Evolutionary conservation across 2,113 vertebrate species (phyloP), one percentile per base, ranked within the genome.

Genomic region (Procavia capensis): DNA sequence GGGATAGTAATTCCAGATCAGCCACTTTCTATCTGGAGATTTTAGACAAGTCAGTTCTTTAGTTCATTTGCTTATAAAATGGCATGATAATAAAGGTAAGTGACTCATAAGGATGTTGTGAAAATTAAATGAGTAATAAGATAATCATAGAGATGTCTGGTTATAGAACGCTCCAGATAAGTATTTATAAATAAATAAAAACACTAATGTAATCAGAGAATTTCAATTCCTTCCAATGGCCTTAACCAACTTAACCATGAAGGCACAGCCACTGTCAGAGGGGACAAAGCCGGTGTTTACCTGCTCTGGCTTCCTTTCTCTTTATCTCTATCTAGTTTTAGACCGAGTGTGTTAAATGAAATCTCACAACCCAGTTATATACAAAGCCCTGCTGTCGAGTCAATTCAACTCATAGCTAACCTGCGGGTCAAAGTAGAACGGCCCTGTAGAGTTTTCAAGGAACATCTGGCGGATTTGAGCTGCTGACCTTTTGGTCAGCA

Each of bases 131-230:
- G 24, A 36, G 24, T 34, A 54, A 36, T 11, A 85, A 83, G 22
- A 20, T 13, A 36, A 63, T 39, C 36, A 36, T 45, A 34, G 13
- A n/a, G 36, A n/a, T 39, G 9, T 8, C 17, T n/a, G 9, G 3
- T 11, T n/a, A 70, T 5, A 61, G n/a, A 91, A 88, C 91, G 57
- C 31, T 79, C 66, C 25, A 47, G 36, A 74, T 54, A 66, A 43
- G 6, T 82, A 70, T 84, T 78, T 93, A 2, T 80, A 95, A 68
- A 61, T 87, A 88, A 80, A 50, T 78, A 61, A n/a, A 92, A 90
- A 82, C 27, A 66, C 59, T 81, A 13, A 39, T 39, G 6, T 86
- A 57, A 87, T 34, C 5, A 31, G 8, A 47, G 64, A 93, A 57
- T 34, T 87, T 47, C 6, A 50, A 63, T 43, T 86, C 75, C 29